Evolutionary conservation across 2,888 invertebrate species (phyloP), one percentile per base, ranked within the genome.

Genomic region (Nomada fucata): DNA sequence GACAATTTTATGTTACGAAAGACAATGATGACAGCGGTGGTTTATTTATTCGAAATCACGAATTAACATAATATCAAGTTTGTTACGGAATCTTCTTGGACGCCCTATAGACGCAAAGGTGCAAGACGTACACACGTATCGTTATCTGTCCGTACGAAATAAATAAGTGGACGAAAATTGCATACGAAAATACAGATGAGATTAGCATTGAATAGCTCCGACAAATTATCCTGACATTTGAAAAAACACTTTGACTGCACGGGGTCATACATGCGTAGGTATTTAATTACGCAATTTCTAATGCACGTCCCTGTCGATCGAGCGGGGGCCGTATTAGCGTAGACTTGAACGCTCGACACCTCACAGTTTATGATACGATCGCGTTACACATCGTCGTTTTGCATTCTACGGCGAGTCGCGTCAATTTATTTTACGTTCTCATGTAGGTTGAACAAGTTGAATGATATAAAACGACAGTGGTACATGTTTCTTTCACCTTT

Each of bases 391-490:
- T 84, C 80, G 84, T 71, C 67, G 73, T 79, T 84, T 76, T 79
- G 70, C 65, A 57, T 84, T 82, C 75, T 55, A 79, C 68, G 23
- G 36, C 71, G 69, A 72, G 79, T 72, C 65, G 64, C 71, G 84
- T 79, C 79, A 70, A 83, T 84, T 84, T 78, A 77, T 75, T 76
- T 84, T 72, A 81, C 72, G 73, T 73, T 78, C 81, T 55, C 84
- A 60, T 78, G 81, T 83, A 84, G 84, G 84, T 44, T 72, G 76
- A 73, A 75, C 76, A 76, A 70, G 77, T 81, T 84, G 79, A 86
- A 86, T 84, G 86, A 86, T 86, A 85, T 84, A 86, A 86, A 86
- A 84, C 70, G 86, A 80, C 77, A 84, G 74, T 84, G 79, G 75
- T 76, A 82, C 84, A 80, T 86, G 86, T 82, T 86, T 86, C 84